phyloP scores from a whole-genome alignment of 2,113 vertebrate genomes.

The Chloroceryle aenea region DNA sequence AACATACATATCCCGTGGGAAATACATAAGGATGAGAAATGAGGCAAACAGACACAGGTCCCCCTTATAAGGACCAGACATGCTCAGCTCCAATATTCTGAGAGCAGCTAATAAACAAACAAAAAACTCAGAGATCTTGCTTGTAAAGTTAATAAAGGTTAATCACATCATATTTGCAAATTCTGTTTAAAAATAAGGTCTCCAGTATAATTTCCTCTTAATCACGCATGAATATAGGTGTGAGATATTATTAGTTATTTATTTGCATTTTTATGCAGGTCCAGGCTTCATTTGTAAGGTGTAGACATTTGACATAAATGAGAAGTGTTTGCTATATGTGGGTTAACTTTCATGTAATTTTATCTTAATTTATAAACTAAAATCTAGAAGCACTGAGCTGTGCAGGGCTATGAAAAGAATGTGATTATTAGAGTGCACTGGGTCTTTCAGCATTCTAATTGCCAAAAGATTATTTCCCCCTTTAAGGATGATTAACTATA shows the following conservation, averaged over 20 bases:
- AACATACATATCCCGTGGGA: background rate
- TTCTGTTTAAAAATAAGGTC: background rate
- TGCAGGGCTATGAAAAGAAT: background rate
- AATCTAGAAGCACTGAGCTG: background rate
- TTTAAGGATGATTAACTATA: slow-evolving; percentile 22
- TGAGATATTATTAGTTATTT: background rate
- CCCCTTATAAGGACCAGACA: background rate
- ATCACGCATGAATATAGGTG: background rate
- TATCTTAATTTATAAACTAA: background rate
- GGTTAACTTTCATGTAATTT: background rate
- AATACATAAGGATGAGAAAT: background rate
- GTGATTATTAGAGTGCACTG: background rate
- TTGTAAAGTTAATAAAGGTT: background rate
- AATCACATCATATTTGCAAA: background rate
- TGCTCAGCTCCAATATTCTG: background rate
- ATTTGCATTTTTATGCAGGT: background rate
- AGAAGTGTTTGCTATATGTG: background rate
- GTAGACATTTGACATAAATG: background rate
- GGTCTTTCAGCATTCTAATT: slow-evolving; percentile 3
- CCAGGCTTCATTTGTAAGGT: background rate
- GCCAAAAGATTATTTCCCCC: slow-evolving; percentile 4
- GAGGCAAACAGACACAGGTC: background rate
- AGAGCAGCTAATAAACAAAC: background rate
- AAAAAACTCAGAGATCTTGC: background rate
- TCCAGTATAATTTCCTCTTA: background rate